Conservation (phyloP, 2,113 vertebrate species). For the Xiphophorus hellerii region DNA sequence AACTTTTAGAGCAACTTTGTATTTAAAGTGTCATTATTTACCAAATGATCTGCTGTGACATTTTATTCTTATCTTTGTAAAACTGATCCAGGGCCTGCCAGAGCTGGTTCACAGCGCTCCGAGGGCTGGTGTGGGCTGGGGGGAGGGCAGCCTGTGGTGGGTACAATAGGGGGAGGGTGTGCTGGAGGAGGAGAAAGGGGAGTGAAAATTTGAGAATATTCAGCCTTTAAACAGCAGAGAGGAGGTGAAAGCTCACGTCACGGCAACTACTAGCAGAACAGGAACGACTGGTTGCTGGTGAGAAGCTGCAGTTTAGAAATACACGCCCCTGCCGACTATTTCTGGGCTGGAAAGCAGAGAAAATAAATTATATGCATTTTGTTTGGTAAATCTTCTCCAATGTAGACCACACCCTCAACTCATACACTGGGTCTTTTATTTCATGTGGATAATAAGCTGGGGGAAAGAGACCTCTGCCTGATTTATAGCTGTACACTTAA, state of each 20-base stretch:
- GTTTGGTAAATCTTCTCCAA: constrained; percentile 50
- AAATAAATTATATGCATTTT: constrained; percentile 27
- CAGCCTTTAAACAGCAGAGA: constrained; percentile 28
- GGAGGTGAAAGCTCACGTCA: background rate
- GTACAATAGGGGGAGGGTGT: constrained; percentile 32
- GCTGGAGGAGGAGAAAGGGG: constrained; percentile 34
- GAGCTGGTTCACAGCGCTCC: constrained; percentile 61
- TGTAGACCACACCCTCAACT: constrained; percentile 49
- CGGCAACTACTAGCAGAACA: constrained; percentile 27
- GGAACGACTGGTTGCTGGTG: constrained; percentile 28
- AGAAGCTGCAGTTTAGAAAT: background rate
- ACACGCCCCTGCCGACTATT: background rate
- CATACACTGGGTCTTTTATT: constrained; percentile 38
- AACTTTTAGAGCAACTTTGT: too few species aligned
- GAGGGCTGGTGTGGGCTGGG: constrained; percentile 11
- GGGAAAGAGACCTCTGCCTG: constrained; percentile 21
- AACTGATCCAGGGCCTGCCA: constrained; percentile 59
- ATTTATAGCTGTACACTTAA: constrained; percentile 13
- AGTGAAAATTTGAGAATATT: constrained; percentile 62
- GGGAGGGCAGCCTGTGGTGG: constrained; percentile 41
- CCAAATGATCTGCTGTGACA: constrained; percentile 15
- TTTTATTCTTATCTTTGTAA: constrained; percentile 51
- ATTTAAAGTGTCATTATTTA: too few species aligned
- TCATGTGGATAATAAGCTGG: constrained; percentile 25
- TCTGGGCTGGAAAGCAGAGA: constrained; percentile 1